Percentiles rank a stretch among this genome's conserved stretches.
Conservation (phyloP, 2,797 vertebrate genomes). For the Sardinella longiceps region DNA sequence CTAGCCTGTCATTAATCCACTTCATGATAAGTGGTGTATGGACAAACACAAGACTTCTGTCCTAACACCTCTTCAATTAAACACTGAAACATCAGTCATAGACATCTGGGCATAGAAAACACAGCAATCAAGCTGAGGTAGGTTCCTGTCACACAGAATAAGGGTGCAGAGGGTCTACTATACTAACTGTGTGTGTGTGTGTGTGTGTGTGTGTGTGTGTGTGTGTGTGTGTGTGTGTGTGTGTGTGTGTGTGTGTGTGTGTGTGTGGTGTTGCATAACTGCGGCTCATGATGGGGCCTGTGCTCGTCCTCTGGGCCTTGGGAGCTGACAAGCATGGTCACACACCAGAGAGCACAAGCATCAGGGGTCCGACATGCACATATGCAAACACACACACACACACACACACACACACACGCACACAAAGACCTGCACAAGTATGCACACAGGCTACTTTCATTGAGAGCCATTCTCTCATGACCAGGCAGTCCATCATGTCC, state of each 20-base stretch:
- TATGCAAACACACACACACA: background rate
- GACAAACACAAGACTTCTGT: background rate
- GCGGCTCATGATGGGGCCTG: slow-evolving; percentile 1
- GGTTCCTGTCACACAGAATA: background rate
- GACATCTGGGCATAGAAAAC: background rate
- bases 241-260: background rate
- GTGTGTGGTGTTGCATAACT: background rate
- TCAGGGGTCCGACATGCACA: background rate
- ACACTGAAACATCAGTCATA: background rate
- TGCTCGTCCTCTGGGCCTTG: background rate
- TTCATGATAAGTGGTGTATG: background rate
- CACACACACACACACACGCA: background rate
- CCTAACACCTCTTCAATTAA: background rate
- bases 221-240: background rate
- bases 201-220: background rate
- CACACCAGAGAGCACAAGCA: slow-evolving; percentile 6
- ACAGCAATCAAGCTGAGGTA: background rate
- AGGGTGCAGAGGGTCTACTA: too few relatives aligned
- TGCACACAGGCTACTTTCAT: background rate
- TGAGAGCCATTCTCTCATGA: background rate
- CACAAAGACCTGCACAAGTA: background rate
- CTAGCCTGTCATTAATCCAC: background rate
- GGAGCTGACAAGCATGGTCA: background rate
- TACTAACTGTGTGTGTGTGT: background rate
- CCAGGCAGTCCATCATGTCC: background rate